Base-by-base conservation (phyloP, 2,888 invertebrate species). In the Trichogramma dendrolimi region DNA sequence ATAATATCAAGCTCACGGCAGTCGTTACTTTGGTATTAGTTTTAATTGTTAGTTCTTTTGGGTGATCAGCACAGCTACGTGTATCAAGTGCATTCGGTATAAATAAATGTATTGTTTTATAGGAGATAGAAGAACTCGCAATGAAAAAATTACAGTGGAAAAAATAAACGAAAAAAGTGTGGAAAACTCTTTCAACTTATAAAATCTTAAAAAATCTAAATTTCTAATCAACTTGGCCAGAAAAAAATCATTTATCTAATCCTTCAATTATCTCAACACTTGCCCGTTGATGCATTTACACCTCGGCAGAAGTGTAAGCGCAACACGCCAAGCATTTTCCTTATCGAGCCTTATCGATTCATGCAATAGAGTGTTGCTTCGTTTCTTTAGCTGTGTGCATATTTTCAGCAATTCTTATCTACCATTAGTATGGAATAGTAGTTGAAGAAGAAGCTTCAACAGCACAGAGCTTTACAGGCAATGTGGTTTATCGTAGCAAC, bases 401-500 rank as follows among this genome's bases (percentile, higher is more conserved):
- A 53, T 50, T 54, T 61, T 58, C 53, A 58, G 44, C 58, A 58
- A 50, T 54, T 38, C 41, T 54, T 56, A 57, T 55, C 49, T 11
- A 49, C 38, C 11, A 27, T 6, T 11, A 48, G 48, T 11, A 7
- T 14, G 48, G 27, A 11, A 48, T 11, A 48, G 48, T 11, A 48
- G 48, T 6, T 39, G 6, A n/a, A 11, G 2, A 7, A 42, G 38
- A 56, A 40, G 67, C 64, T 49, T 53, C 59, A 59, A 48, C 43
- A 39, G 55, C 51, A 56, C 46, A 43, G 46, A 38, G 47, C 41
- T 40, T 47, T 39, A n/a, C 39, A 8, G n/a, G 56, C 27, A 6
- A 57, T 44, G 56, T 43, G 53, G 53, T 47, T 41, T 27, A 41
- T 7, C 40, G 46, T n/a, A 63, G 67, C 65, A 67, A 57, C 61